Evolutionary conservation across 2,113 vertebrate species (phyloP).

Genomic region (Muscicapa adusta): DNA sequence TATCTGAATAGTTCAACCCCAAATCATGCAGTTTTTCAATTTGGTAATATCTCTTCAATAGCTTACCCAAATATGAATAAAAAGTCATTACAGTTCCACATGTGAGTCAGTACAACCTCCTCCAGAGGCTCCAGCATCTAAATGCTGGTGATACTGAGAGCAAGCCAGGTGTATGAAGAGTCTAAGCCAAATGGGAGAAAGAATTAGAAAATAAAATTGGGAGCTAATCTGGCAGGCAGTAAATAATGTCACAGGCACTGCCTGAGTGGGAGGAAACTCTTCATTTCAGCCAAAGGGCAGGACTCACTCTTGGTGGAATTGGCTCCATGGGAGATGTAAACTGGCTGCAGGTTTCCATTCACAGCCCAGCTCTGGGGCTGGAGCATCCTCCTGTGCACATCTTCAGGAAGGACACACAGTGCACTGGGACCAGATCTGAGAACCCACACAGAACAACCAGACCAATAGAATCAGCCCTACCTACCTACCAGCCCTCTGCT

Average conservation of each 20-base stretch:
- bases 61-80: not conserved
- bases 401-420: not conserved
- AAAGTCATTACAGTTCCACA: not conserved
- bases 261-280: not conserved
- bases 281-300: not conserved
- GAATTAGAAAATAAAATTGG: not conserved
- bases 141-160: not conserved
- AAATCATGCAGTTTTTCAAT: conserved; percentile 36
- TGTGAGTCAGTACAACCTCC: not conserved
- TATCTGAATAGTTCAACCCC: conserved; percentile 19
- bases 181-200: not conserved
- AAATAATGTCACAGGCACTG: not conserved
- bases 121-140: not conserved
- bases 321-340: not conserved
- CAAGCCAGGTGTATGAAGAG: not conserved
- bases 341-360: not conserved
- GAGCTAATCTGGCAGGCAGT: not conserved
- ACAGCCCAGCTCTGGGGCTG: not conserved
- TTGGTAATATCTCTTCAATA: not conserved
- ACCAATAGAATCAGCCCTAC: not conserved
- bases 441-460: not conserved
- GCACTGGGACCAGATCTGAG: not conserved
- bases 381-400: not conserved
- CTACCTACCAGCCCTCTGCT: too few species aligned
- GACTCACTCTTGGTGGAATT: not conserved